Base-by-base conservation (phyloP, 2,113 vertebrate genomes). In the Lagopus muta region DNA sequence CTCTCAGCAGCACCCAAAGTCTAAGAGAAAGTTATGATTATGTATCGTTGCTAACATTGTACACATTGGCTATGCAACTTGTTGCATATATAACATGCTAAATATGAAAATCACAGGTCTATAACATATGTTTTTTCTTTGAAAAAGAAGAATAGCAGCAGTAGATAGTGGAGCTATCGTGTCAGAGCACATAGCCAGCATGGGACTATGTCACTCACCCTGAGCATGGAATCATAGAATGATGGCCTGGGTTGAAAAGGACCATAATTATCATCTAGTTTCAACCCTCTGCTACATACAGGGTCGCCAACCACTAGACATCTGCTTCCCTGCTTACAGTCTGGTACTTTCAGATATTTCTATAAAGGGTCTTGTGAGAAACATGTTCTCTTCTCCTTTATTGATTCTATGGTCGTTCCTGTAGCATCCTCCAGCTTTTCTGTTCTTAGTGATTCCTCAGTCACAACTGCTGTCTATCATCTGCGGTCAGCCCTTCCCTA, bases 161-260 rank as follows among this genome's bases (percentile, higher is more conserved):
- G 32, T 2, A 54, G 27, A 6, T 28, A 60, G 30, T 66, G 42
- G 70, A 74, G 54, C 8, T 64, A 4, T 32, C 52, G 4, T 28
- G 36, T 52, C 9, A 72, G 54, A 3, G 0, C 14, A 0, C 3
- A 2, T n/a, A 38, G 50, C 30, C 67, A 28, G 0, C 1, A 4
- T 48, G 22, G 42, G 14, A 40, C 48, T 83, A 3, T 62, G 42
- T 55, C 1, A 0, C 38, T 47, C n/a, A 50, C 42, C 21, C 19
- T 86, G 58, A 80, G 54, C 25, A 50, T 22, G 11, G 22, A 50
- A 50, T 50, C 48, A 50, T 17, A 50, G 48, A 24, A 24, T 24
- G 48, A 24, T 24, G 48, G 48, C 48, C 48, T 50, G 6, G 22
- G 48, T 50, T 50, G 48, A 50, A 50, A 50, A 50, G 48, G 48